phyloP scores from a whole-genome alignment of 2,888 invertebrate species.

The Erebia ligea region DNA sequence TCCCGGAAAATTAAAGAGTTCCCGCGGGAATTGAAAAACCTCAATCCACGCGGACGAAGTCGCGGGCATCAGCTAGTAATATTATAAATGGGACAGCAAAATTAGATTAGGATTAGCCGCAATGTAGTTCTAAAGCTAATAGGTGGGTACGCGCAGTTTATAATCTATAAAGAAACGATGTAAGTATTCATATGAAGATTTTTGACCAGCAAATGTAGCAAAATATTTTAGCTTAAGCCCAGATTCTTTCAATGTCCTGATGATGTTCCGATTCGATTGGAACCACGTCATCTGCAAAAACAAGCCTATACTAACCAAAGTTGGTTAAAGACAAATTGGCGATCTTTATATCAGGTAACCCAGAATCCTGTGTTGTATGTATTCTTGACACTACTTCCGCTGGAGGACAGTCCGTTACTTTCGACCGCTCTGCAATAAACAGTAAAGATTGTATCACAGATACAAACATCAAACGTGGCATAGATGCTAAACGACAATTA shows the following conservation, averaged over 20 bases:
- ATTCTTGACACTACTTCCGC: slow-evolving; percentile 35
- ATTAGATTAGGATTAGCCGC: too few relatives aligned
- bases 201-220: slow-evolving; percentile 23
- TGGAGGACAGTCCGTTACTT: slow-evolving; percentile 39
- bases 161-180: not conserved
- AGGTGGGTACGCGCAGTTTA: not conserved
- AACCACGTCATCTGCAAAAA: slow-evolving; percentile 11
- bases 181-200: not conserved
- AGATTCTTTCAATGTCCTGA: slow-evolving; percentile 11
- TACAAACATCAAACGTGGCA: slow-evolving; percentile 2
- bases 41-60: too few relatives aligned
- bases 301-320: slow-evolving; percentile 40
- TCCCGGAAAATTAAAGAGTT: too few relatives aligned
- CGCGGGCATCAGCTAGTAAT: too few relatives aligned
- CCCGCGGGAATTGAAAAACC: too few relatives aligned
- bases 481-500: too few relatives aligned
- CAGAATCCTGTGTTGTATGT: slow-evolving; percentile 29
- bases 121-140: too few relatives aligned
- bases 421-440: slow-evolving; percentile 39
- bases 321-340: slow-evolving; percentile 39
- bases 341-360: slow-evolving; percentile 35
- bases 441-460: slow-evolving; percentile 18
- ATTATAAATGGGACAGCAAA: too few relatives aligned
- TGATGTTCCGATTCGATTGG: not conserved
- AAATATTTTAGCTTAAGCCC: slow-evolving; percentile 23